Conservation (phyloP, 2,888 invertebrate genomes). For the Drosophila lacicola region DNA sequence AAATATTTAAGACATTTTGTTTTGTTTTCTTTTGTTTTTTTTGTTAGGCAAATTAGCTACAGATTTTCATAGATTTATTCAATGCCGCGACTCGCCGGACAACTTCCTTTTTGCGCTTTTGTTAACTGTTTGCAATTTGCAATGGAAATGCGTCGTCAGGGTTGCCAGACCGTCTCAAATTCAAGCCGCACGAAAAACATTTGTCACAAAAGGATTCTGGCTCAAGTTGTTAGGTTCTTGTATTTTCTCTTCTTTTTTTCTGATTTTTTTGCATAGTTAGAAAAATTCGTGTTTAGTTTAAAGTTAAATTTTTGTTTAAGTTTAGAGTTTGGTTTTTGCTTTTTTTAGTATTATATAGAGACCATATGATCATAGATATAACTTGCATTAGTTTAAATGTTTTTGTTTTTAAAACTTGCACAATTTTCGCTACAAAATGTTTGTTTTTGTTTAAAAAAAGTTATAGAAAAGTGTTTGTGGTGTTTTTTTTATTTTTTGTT, state of each 20-base stretch:
- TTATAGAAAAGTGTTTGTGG: conserved; percentile 79
- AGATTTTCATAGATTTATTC: conserved; percentile 41
- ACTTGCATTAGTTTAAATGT: conserved; percentile 50
- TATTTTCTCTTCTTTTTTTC: conserved; percentile 8
- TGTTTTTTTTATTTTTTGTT: conserved; percentile 47
- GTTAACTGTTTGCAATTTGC: conserved; percentile 58
- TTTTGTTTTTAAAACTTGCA: conserved; percentile 73
- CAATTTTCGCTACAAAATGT: conserved; percentile 77
- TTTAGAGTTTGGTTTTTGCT: conserved; percentile 75
- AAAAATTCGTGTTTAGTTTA: conserved; percentile 75
- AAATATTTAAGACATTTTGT: conserved; percentile 62
- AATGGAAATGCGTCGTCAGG: conserved; percentile 61
- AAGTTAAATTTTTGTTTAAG: conserved; percentile 74
- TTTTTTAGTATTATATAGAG: conserved; percentile 28
- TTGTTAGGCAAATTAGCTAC: conserved; percentile 54
- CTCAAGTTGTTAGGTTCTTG: conserved; percentile 15
- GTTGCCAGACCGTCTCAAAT: conserved; percentile 29
- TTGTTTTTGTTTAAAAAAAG: conserved; percentile 74
- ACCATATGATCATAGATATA: conserved; percentile 46
- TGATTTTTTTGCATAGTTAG: conserved; percentile 53
- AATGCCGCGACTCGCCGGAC: conserved; percentile 23
- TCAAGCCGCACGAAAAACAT: conserved; percentile 12
- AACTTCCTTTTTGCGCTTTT: conserved; percentile 31
- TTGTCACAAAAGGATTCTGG: conserved; percentile 29
- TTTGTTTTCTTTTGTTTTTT: conserved; percentile 11